Base-by-base conservation (phyloP, 2,113 vertebrate species). In the Coptodon bakossiorum region DNA sequence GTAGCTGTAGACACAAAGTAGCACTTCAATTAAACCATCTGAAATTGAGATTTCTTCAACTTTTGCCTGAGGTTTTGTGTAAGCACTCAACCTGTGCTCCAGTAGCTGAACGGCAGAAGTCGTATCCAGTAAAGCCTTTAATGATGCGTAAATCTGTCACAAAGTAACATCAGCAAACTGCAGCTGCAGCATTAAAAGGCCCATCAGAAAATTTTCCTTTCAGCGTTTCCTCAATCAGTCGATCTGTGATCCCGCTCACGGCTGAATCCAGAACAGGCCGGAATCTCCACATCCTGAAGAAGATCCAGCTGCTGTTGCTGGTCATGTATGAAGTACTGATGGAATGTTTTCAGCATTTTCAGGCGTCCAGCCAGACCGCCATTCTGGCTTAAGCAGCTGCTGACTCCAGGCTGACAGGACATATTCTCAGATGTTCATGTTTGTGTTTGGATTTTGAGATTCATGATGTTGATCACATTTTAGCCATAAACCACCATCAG, bases 361-460 rank as follows among this genome's bases (percentile, higher is more conserved):
- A 45, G 38, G 9, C 3, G 1, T 45, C 9, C 68, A 45, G 66
- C 1, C 61, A 66, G 10, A 38, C 38, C 6, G 0, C 61, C 22
- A 48, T 17, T 19, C 22, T 76, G 40, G 24, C 40, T 27, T 1
- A 43, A 45, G n/a, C 22, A 45, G 40, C 66, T 45, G 68, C 40
- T 17, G 40, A 24, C 38, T 73, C 40, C 68, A 45, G 40, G 38
- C 68, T 73, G 40, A 45, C 22, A 24, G 43, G 24, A 50, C 16
- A 5, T 29, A 50, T 78, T 78, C 71, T 50, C 22, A 76, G 71
- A 78, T 50, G 43, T 29, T 76, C 43, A 7, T 48, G 27, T 31
- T 19, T 7, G 9, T 43, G 27, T 76, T 50, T 76, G 43, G 22
- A 43, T 1, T 27, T 43, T 24, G 38, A 43, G n/a, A 43, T 43